phyloP scores from a whole-genome alignment of 2,113 vertebrate species.

The Amblyornis subalaris region DNA sequence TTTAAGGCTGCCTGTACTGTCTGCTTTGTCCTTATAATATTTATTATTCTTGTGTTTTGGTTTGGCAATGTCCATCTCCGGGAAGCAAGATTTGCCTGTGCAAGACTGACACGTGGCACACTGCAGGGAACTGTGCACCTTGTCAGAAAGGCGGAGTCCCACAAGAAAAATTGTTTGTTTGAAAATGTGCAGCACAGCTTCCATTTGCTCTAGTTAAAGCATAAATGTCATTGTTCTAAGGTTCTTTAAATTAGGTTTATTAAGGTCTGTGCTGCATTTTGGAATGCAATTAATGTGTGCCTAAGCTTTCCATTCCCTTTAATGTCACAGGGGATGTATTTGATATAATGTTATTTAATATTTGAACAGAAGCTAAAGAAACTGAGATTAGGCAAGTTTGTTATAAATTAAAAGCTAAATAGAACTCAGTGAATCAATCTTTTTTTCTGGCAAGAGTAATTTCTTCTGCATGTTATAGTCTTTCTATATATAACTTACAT shows the following conservation, averaged over 20 bases:
- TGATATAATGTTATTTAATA: slow-evolving; percentile 25
- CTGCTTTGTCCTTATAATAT: not conserved
- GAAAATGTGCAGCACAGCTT: not conserved
- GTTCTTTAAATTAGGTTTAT: slow-evolving; percentile 17
- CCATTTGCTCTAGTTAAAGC: slow-evolving; percentile 36
- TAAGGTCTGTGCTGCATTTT: not conserved
- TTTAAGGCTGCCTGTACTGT: not conserved
- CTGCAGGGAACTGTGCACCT: not conserved
- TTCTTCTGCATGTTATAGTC: not conserved
- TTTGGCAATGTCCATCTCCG: not conserved
- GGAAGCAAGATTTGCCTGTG: not conserved
- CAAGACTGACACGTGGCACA: not conserved
- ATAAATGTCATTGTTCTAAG: not conserved
- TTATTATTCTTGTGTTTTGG: not conserved
- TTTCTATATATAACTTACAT: not conserved
- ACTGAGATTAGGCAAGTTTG: not conserved
- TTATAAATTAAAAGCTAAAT: slow-evolving; percentile 37
- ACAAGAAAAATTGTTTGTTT: not conserved
- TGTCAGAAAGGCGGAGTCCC: not conserved
- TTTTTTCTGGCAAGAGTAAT: not conserved
- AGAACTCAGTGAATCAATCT: not conserved
- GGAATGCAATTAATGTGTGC: not conserved
- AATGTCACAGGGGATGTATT: slow-evolving; percentile 6
- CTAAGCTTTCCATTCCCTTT: slow-evolving; percentile 14
- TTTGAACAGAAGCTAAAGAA: slow-evolving; percentile 19